These are phyloP conservation scores for Diorhabda elongata DNA, from an alignment of 1,140 invertebrate genomes.

Conservation along the genomic window DNA sequence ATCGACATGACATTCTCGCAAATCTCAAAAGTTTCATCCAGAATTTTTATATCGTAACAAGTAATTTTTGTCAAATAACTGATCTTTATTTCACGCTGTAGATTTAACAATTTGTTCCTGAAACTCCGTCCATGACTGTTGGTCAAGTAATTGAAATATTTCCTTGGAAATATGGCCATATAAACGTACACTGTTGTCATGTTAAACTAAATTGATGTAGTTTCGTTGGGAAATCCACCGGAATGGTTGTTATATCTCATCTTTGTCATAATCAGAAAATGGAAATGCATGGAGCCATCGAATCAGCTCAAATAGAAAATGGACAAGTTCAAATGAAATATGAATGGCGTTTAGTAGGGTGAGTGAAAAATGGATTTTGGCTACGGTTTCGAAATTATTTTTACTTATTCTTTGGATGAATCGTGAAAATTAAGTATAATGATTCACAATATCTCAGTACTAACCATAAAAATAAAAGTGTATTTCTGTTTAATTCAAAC, in stretches of 20 bases:
- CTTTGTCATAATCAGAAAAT: slow-evolving; percentile 3
- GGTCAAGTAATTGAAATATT: slow-evolving; percentile 45
- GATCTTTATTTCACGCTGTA: too few species aligned
- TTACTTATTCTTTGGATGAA: too few species aligned
- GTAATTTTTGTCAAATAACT: too few species aligned
- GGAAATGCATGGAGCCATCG: slow-evolving; percentile 6
- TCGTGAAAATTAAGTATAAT: too few species aligned
- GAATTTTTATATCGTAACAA: too few species aligned
- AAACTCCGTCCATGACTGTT: slow-evolving; percentile 11
- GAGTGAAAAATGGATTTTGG: neutral
- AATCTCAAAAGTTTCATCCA: too few species aligned
- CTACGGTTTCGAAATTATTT: neutral
- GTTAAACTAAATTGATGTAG: slow-evolving; percentile 43
- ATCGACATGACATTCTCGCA: too few species aligned
- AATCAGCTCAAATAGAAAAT: neutral
- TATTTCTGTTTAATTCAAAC: too few species aligned
- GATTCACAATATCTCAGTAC: too few species aligned
- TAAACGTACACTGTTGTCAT: slow-evolving; percentile 41
- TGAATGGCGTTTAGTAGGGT: neutral
- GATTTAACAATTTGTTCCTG: neutral
- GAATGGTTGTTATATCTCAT: slow-evolving; percentile 8
- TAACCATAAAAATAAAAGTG: too few species aligned
- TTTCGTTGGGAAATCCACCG: slow-evolving; percentile 19
- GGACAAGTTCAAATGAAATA: neutral
- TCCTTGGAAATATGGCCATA: slow-evolving; percentile 34